phyloP scores from a whole-genome alignment of 2,797 vertebrate species.

The Dermochelys coriacea region DNA sequence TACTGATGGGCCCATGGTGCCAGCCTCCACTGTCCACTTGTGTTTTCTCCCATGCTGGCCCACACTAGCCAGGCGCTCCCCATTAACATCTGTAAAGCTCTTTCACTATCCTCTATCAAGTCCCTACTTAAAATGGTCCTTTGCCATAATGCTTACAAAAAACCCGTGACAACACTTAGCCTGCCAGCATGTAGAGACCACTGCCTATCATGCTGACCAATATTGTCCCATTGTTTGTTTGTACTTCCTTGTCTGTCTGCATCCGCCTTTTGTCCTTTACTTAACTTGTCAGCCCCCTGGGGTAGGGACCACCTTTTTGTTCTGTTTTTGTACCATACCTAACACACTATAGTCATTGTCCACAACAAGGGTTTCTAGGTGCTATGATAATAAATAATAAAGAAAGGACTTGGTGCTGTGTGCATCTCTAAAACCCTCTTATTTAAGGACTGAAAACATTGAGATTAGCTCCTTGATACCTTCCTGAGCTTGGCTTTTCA shows the following conservation, averaged over 20 bases:
- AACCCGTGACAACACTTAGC: background rate
- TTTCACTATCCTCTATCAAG: background rate
- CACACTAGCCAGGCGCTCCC: background rate
- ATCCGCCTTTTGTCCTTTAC: background rate
- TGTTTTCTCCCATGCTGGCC: background rate
- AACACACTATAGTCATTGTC: background rate
- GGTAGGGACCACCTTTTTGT: background rate
- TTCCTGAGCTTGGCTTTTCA: background rate
- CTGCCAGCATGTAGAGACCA: background rate
- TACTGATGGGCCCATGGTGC: background rate
- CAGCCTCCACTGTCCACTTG: background rate
- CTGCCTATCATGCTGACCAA: background rate
- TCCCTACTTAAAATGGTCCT: background rate
- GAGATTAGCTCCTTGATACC: background rate
- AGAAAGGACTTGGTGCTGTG: background rate
- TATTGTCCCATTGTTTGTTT: background rate
- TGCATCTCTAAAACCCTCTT: fast-evolving
- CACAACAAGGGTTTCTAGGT: background rate
- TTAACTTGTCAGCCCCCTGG: background rate
- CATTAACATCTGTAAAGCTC: background rate
- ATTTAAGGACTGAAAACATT: background rate
- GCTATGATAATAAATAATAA: background rate
- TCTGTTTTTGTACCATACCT: background rate
- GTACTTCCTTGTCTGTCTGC: background rate
- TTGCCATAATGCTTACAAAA: background rate